Conservation (phyloP, 2,113 vertebrate species). For the Hirundichthys speculiger region DNA sequence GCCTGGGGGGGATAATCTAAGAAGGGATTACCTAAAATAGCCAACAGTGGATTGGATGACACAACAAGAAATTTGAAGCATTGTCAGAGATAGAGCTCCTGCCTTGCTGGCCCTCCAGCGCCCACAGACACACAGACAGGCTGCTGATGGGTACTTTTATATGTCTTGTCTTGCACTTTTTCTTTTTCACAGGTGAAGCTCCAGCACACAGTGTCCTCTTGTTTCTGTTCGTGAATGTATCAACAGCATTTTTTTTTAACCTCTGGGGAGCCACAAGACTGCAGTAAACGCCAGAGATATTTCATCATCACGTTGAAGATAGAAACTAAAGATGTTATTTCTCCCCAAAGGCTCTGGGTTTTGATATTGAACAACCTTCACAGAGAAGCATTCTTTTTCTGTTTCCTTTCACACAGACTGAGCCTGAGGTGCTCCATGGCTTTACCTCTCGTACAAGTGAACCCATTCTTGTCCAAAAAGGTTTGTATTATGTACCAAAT, state of each 20-base stretch:
- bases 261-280: too few species aligned
- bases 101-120: slow-evolving; percentile 25
- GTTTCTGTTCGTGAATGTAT: not conserved
- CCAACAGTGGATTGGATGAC: slow-evolving; percentile 63
- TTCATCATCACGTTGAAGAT: too few species aligned
- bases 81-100: slow-evolving; percentile 23
- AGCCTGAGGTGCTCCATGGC: too few species aligned
- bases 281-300: too few species aligned
- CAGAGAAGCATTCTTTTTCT: too few species aligned
- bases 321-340: too few species aligned
- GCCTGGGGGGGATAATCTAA: slow-evolving; percentile 48
- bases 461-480: too few species aligned
- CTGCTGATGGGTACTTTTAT: slow-evolving; percentile 4
- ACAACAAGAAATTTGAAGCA: slow-evolving; percentile 56
- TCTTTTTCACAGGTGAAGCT: slow-evolving; percentile 1
- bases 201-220: not conserved
- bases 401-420: too few species aligned
- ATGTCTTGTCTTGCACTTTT: not conserved
- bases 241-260: not conserved
- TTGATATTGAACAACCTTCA: too few species aligned
- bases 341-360: too few species aligned
- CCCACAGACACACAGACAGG: not conserved
- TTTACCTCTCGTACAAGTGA: too few species aligned
- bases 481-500: too few species aligned
- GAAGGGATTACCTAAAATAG: slow-evolving; percentile 59